Conservation (phyloP, 2,888 invertebrate genomes). For the Dimorphilus gyrociliatus region DNA sequence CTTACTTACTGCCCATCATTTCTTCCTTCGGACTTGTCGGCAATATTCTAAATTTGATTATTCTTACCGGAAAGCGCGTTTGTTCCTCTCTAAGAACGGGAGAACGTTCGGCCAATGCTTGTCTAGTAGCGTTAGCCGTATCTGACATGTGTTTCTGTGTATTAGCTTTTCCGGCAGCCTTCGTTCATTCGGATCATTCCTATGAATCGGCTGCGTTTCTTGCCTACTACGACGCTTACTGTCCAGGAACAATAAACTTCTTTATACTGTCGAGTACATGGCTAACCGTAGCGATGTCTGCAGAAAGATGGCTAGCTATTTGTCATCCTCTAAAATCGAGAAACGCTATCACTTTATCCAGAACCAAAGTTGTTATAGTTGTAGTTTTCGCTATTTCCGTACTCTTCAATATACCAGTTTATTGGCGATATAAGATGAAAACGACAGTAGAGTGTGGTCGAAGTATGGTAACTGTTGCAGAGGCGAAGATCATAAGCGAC, state of each 20-base stretch:
- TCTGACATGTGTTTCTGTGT: slow-evolving; percentile 49
- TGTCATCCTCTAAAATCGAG: slow-evolving; percentile 13
- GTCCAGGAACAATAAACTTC: slow-evolving; percentile 22
- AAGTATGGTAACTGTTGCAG: slow-evolving; percentile 1
- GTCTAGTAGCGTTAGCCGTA: slow-evolving; percentile 53
- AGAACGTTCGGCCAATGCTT: slow-evolving; percentile 40
- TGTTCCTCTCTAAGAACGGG: slow-evolving; percentile 8
- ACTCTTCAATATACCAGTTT: slow-evolving; percentile 14
- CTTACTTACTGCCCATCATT: slow-evolving; percentile 12
- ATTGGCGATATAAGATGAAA: slow-evolving; percentile 11
- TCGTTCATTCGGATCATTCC: slow-evolving; percentile 8
- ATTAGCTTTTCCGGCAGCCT: slow-evolving; percentile 14
- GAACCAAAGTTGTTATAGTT: slow-evolving; percentile 12
- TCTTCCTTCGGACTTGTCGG: slow-evolving; percentile 37
- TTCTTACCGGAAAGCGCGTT: slow-evolving; percentile 45
- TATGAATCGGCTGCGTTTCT: slow-evolving; percentile 5
- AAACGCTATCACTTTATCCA: slow-evolving; percentile 8
- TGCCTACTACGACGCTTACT: slow-evolving; percentile 12
- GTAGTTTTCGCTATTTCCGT: slow-evolving; percentile 11
- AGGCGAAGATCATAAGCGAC: slow-evolving; percentile 4
- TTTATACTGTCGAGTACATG: slow-evolving; percentile 50
- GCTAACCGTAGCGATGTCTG: slow-evolving; percentile 14
- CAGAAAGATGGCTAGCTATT: slow-evolving; percentile 13
- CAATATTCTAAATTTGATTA: slow-evolving; percentile 59
- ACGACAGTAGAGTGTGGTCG: background rate